Conservation (phyloP, 1,140 invertebrate genomes). For the Drosophila pseudoananassae region DNA sequence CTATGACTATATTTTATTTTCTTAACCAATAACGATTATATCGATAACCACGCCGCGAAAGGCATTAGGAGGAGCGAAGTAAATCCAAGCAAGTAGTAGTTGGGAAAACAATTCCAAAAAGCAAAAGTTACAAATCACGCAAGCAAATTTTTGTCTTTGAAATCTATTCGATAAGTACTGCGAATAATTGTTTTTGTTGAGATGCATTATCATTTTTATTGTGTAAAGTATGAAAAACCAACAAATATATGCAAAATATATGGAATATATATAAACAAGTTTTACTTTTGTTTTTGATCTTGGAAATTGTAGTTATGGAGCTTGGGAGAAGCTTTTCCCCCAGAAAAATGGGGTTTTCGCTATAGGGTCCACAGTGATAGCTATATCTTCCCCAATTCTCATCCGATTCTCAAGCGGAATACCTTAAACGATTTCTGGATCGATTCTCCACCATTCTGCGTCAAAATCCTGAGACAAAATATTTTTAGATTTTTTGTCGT, state of each 20-base stretch:
- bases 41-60: constrained; percentile 21
- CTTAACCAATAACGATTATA: constrained; percentile 41
- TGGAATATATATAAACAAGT: constrained; percentile 41
- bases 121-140: constrained; percentile 45
- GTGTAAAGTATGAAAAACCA: constrained; percentile 45
- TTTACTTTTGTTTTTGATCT: not conserved
- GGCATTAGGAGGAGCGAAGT: constrained; percentile 20
- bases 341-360: no score
- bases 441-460: no score
- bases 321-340: no score
- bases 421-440: no score
- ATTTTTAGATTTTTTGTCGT: no score
- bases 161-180: constrained; percentile 32
- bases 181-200: constrained; percentile 53
- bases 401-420: no score
- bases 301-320: no score
- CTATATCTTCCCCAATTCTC: no score
- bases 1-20: constrained; percentile 51
- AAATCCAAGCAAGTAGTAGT: constrained; percentile 26
- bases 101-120: constrained; percentile 39
- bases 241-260: constrained; percentile 53
- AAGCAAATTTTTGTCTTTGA: constrained; percentile 44
- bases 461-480: no score
- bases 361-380: no score
- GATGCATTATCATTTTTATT: constrained; percentile 52